Conservation (phyloP, 2,888 invertebrate genomes). For the Prenolepis imparis region DNA sequence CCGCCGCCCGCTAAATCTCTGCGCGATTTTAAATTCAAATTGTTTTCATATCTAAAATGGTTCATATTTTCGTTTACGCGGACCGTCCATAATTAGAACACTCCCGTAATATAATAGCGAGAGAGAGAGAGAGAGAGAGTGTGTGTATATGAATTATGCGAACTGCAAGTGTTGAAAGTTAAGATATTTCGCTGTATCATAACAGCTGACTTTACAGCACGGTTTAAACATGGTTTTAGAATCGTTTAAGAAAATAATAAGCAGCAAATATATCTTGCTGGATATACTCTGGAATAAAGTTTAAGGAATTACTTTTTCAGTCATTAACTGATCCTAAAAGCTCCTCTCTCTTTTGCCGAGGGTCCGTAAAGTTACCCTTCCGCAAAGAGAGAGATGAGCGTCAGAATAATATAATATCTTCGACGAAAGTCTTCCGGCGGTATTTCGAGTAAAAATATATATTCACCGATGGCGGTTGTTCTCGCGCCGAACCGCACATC, state of each 20-base stretch:
- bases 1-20: slow-evolving; percentile 19
- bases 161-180: slow-evolving; percentile 8
- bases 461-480: slow-evolving; percentile 42
- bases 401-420: slow-evolving; percentile 31
- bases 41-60: slow-evolving; percentile 34
- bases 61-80: slow-evolving; percentile 27
- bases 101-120: background rate
- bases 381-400: background rate
- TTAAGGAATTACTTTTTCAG: background rate
- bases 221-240: background rate
- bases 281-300: background rate
- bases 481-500: slow-evolving; percentile 28
- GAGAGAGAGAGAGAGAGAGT: too few species aligned
- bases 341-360: background rate
- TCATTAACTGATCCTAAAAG: background rate
- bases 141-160: background rate
- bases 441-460: slow-evolving; percentile 32
- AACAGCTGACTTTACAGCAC: background rate
- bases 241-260: background rate
- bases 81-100: slow-evolving; percentile 8
- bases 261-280: background rate
- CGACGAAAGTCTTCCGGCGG: slow-evolving; percentile 32
- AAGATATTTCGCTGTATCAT: background rate
- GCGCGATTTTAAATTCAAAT: slow-evolving; percentile 51
- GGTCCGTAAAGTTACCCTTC: background rate